Base-by-base conservation (phyloP, 2,888 invertebrate species). In the Tineola bisselliella region DNA sequence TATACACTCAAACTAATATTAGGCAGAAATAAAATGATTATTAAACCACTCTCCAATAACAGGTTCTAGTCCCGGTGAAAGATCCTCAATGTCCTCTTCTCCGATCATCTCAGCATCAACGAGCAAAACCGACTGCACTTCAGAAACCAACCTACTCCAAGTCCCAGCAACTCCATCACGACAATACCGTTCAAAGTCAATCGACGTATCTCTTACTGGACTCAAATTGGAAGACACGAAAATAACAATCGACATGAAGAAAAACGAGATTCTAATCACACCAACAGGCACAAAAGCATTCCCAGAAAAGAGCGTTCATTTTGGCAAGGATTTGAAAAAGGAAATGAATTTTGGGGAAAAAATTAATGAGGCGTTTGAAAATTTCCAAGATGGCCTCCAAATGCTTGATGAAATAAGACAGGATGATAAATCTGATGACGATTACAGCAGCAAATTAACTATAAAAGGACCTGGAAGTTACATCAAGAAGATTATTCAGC, bases 121-220 rank as follows among this genome's bases (percentile, higher is more conserved):
- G 1, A 75, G 76, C 63, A 84, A 80, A 64, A 78, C 75, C 66
- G 79, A 82, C 6, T 63, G 62, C 5, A 68, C 61, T 63, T 54
- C 68, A 6, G 86, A 84, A 17, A 62, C 74, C 1, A 81, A 83
- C 66, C 86, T 84, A 67, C 70, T 86, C 0, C 74, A 76, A 63
- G 72, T 83, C 12, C 86, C 86, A 12, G 62, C 72, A 62, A 71
- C 77, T 15, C 80, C 80, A 62, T 75, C 78, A 38, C 79, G 87
- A 63, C 88, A 88, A 64, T 78, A 76, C 64, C 74, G 90, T 43
- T 90, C 90, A 0, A 88, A 87, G 72, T 90, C 90, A 0, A 87
- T 90, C 1, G 90, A 89, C 64, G 84, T 88, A 0, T 80, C 88
- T 0, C 74, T 87, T 1, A 70, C 79, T 1, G 77, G 77, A 0